Evolutionary conservation across 2,888 invertebrate genomes (phyloP).

Genomic region (Adelognathus sp.): DNA sequence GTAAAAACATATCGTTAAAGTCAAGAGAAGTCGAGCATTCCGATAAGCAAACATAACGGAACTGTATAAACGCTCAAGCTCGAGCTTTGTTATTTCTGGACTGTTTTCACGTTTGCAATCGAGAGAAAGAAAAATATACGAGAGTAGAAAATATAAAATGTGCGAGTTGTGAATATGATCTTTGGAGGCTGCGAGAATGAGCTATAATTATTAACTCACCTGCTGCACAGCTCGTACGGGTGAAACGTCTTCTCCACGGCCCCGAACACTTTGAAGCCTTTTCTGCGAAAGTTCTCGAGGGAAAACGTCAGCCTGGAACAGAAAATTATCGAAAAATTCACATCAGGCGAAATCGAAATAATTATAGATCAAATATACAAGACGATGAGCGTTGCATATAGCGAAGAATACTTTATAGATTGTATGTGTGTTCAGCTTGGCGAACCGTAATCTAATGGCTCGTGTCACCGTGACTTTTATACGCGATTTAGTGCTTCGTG

Average conservation of each 20-base stretch:
- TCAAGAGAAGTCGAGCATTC: slow-evolving; percentile 16
- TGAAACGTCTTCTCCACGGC: slow-evolving; percentile 85
- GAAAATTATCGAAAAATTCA: slow-evolving; percentile 54
- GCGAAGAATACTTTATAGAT: slow-evolving; percentile 5
- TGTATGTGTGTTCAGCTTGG: background rate
- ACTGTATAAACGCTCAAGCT: background rate
- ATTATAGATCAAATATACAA: background rate
- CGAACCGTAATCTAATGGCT: slow-evolving; percentile 41
- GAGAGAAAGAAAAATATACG: background rate
- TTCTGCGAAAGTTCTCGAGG: slow-evolving; percentile 81
- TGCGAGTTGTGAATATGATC: background rate
- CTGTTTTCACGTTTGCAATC: background rate
- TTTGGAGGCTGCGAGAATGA: background rate
- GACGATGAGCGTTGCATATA: background rate
- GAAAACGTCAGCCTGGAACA: slow-evolving; percentile 83
- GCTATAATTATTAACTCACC: slow-evolving; percentile 78
- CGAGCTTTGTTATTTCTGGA: slow-evolving; percentile 7
- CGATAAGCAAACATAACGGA: slow-evolving; percentile 31
- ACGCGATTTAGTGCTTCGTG: slow-evolving; percentile 68
- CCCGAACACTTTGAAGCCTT: slow-evolving; percentile 87
- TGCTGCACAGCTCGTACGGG: slow-evolving; percentile 85
- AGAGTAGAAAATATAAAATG: background rate
- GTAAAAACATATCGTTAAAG: slow-evolving; percentile 37
- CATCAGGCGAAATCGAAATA: too few species aligned
- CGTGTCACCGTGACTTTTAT: slow-evolving; percentile 68